phyloP scores from a whole-genome alignment of 2,113 vertebrate species.

The Dryoscopus gambensis region DNA sequence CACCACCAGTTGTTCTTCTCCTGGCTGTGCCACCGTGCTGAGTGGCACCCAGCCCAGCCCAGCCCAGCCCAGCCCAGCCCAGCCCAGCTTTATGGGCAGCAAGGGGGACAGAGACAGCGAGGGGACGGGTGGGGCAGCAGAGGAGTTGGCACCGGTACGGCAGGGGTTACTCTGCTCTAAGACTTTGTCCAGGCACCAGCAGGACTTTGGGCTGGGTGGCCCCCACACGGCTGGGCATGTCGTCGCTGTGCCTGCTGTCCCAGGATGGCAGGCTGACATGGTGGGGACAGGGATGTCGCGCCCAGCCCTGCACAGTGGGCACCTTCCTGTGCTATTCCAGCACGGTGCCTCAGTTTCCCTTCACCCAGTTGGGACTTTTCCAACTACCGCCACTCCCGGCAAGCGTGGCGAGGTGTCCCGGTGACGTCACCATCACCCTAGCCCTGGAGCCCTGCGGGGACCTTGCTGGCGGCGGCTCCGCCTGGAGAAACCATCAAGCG shows the following conservation, averaged over 20 bases:
- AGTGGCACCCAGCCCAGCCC: neutral
- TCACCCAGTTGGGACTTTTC: neutral
- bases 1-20: neutral
- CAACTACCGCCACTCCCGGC: neutral
- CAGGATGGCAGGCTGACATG: neutral
- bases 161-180: neutral
- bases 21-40: accelerated
- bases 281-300: neutral
- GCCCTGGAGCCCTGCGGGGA: neutral
- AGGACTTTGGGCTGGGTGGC: neutral
- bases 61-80: neutral
- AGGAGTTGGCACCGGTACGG: neutral
- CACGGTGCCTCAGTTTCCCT: neutral
- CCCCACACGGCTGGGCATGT: neutral
- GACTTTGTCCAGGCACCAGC: neutral
- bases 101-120: accelerated
- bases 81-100: neutral
- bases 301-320: neutral
- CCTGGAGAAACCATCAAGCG: constrained; percentile 48
- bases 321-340: neutral
- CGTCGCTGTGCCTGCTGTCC: neutral
- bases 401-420: neutral
- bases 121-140: neutral
- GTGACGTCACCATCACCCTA: neutral
- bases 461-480: neutral